phyloP scores from a whole-genome alignment of 1,140 invertebrate species.

The Himalopsyche phryganea region DNA sequence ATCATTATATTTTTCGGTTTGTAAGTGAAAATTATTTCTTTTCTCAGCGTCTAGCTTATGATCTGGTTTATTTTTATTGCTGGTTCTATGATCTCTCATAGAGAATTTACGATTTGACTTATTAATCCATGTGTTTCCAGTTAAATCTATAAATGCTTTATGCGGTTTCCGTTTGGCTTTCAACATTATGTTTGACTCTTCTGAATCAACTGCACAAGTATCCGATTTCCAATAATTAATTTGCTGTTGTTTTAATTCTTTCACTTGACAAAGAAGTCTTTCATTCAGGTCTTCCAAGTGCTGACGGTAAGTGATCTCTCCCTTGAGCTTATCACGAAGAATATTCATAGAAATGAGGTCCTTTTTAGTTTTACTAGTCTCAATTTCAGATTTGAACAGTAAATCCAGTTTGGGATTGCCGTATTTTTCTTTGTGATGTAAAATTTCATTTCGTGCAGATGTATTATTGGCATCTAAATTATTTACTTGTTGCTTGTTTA shows the following conservation, averaged over 20 bases:
- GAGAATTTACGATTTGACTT: background rate
- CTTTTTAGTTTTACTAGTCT: background rate
- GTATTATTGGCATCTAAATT: constrained; percentile 1
- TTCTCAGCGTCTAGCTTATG: background rate
- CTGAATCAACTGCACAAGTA: background rate
- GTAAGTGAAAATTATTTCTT: background rate
- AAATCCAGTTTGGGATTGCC: background rate
- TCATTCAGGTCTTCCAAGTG: constrained; percentile 19
- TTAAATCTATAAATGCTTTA: no score
- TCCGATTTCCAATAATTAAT: constrained; percentile 15
- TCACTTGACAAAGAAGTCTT: constrained; percentile 13
- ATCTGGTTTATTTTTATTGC: constrained; percentile 2
- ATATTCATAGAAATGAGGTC: constrained; percentile 6
- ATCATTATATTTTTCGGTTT: background rate
- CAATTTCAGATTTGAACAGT: background rate
- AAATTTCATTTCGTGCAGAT: constrained; percentile 1
- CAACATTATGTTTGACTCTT: background rate
- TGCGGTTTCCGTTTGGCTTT: background rate
- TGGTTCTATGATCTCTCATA: constrained; percentile 1
- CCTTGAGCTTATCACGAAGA: constrained; percentile 15
- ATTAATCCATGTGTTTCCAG: no score
- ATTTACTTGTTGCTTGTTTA: no score
- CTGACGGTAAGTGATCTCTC: constrained; percentile 7
- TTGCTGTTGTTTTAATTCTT: constrained; percentile 20
- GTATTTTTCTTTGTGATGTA: constrained; percentile 4